Conservation (phyloP, 2,797 vertebrate genomes). For the Darevskia mixta region DNA sequence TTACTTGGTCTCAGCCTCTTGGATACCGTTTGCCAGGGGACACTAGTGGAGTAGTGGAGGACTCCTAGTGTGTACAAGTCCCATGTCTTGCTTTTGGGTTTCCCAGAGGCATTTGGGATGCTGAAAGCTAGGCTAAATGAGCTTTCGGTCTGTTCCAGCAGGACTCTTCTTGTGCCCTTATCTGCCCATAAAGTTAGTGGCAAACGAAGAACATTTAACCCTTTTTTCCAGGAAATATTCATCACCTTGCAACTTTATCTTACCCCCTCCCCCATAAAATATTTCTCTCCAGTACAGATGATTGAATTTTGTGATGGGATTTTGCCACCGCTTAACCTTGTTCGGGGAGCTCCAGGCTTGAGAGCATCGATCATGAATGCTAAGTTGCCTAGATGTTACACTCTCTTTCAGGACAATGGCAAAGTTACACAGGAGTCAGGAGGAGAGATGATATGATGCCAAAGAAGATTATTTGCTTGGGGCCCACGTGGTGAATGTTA, state of each 20-base stretch:
- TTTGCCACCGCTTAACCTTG: conserved; percentile 31
- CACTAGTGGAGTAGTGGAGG: too few relatives aligned
- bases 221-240: neutral
- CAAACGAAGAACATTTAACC: neutral
- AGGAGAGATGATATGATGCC: neutral
- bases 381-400: conserved; percentile 19
- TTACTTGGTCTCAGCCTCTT: too few relatives aligned
- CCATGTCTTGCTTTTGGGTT: neutral
- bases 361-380: conserved; percentile 14
- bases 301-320: conserved; percentile 36
- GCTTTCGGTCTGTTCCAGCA: neutral
- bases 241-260: conserved; percentile 14
- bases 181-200: neutral
- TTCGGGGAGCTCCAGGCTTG: neutral
- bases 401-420: conserved; percentile 10
- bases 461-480: conserved; percentile 18
- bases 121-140: neutral
- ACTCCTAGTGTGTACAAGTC: neutral
- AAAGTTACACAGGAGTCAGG: neutral
- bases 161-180: neutral
- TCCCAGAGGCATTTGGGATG: neutral
- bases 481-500: neutral
- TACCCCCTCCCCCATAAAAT: neutral
- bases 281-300: neutral
- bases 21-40: too few relatives aligned